A percentile compares a stretch with the other conserved stretches of the same genome.
phyloP scores from a whole-genome alignment of 2,888 invertebrate species.

The Anoncus sp. region DNA sequence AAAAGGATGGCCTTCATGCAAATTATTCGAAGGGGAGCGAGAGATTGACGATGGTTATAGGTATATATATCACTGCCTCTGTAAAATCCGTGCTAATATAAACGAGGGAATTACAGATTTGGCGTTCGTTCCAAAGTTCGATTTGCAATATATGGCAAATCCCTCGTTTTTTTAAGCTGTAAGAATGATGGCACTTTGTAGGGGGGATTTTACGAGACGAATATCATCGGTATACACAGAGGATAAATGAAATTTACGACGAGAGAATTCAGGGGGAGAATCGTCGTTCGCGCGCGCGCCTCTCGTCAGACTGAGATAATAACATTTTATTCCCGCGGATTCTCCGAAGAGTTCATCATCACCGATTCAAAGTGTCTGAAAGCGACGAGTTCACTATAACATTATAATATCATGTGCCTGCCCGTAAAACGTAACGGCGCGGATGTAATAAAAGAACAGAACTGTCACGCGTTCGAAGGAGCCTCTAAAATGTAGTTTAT shows the following conservation, averaged over 20 bases:
- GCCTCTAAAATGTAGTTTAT: neutral
- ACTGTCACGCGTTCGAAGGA: conserved; percentile 8
- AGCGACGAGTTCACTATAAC: conserved; percentile 4
- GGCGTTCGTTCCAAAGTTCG: conserved; percentile 13
- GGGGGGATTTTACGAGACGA: neutral
- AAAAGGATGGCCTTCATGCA: conserved; percentile 23
- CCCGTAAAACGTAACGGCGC: conserved; percentile 24
- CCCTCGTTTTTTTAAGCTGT: neutral
- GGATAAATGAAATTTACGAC: conserved; percentile 32
- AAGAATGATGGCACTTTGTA: neutral
- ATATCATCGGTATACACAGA: conserved; percentile 13
- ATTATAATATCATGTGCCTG: conserved; percentile 15
- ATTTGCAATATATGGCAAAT: conserved; percentile 23
- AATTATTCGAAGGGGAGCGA: conserved; percentile 41
- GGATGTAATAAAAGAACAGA: conserved; percentile 16
- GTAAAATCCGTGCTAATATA: conserved; percentile 32
- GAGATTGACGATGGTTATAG: conserved; percentile 17
- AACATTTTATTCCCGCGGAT: neutral
- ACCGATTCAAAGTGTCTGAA: conserved; percentile 15
- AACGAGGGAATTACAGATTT: conserved; percentile 35
- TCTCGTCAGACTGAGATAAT: conserved; percentile 22
- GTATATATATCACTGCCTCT: neutral
- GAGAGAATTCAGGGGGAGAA: conserved; percentile 22
- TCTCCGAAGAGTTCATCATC: conserved; percentile 18
- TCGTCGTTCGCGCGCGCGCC: neutral